These are phyloP conservation scores for Netta rufina DNA, from an alignment of 2,797 vertebrate species.

Conservation along the genomic window DNA sequence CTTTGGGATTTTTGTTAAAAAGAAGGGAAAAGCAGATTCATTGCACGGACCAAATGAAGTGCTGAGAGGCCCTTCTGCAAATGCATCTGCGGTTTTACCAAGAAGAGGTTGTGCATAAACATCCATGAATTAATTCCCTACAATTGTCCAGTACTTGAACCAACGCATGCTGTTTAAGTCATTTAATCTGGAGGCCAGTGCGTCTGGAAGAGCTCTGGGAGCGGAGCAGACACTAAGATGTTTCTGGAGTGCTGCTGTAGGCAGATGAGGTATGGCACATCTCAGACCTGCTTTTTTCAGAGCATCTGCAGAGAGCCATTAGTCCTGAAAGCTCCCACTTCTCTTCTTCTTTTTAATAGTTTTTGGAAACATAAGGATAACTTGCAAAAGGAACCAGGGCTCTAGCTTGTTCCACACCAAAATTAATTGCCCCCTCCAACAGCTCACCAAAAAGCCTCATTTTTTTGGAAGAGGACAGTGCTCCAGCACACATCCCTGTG, in stretches of 20 bases:
- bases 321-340: neutral
- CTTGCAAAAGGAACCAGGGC: neutral
- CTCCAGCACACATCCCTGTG: neutral
- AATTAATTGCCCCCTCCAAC: neutral
- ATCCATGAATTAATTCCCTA: neutral
- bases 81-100: accelerated
- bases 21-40: neutral
- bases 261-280: neutral
- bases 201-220: neutral
- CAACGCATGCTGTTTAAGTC: accelerated
- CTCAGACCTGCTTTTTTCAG: neutral
- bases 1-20: neutral
- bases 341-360: neutral
- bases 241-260: neutral
- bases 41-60: neutral
- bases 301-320: neutral
- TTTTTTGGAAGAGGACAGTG: neutral
- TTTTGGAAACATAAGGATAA: neutral
- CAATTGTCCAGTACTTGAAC: neutral
- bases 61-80: neutral
- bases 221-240: neutral
- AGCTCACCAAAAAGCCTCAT: neutral
- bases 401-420: neutral
- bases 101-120: neutral
- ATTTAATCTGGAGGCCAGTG: neutral